phyloP scores from a whole-genome alignment of 2,888 invertebrate species.

The Thalpophila matura region DNA sequence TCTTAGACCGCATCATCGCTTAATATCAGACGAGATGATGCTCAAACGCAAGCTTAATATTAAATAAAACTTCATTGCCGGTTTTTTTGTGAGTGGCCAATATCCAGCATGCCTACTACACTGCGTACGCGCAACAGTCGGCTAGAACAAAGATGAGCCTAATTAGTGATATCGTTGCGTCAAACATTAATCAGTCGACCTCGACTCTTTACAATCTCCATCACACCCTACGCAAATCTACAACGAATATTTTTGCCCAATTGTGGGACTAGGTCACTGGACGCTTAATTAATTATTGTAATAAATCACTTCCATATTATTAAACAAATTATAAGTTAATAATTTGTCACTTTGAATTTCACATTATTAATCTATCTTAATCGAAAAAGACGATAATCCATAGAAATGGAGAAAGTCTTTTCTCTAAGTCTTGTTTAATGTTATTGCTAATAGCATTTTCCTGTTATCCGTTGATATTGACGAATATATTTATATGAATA shows the following conservation, averaged over 20 bases:
- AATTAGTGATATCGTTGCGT: slow-evolving; percentile 67
- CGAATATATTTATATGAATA: slow-evolving; percentile 23
- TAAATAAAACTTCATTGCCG: no score
- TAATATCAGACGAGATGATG: no score
- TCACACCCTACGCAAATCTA: slow-evolving; percentile 44
- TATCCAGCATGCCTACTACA: slow-evolving; percentile 15
- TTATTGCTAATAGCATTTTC: slow-evolving; percentile 41
- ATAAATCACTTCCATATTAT: slow-evolving; percentile 34
- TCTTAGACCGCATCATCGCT: no score
- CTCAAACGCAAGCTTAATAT: no score
- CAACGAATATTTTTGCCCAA: slow-evolving; percentile 7
- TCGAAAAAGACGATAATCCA: slow-evolving; percentile 41
- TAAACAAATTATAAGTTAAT: slow-evolving; percentile 11
- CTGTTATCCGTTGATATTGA: slow-evolving; percentile 39
- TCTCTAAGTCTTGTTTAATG: slow-evolving; percentile 33
- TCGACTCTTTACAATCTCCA: slow-evolving; percentile 39
- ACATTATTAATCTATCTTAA: slow-evolving; percentile 29
- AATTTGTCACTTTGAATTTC: slow-evolving; percentile 25
- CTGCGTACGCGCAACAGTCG: slow-evolving; percentile 59
- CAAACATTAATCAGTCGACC: slow-evolving; percentile 68
- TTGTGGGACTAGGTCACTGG: slow-evolving; percentile 11
- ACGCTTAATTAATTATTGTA: slow-evolving; percentile 18
- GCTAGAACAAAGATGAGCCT: slow-evolving; percentile 70
- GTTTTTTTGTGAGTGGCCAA: slow-evolving; percentile 34
- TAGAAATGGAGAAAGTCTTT: slow-evolving; percentile 38